phyloP scores from a whole-genome alignment of 2,797 vertebrate genomes.

The Sardinella longiceps region DNA sequence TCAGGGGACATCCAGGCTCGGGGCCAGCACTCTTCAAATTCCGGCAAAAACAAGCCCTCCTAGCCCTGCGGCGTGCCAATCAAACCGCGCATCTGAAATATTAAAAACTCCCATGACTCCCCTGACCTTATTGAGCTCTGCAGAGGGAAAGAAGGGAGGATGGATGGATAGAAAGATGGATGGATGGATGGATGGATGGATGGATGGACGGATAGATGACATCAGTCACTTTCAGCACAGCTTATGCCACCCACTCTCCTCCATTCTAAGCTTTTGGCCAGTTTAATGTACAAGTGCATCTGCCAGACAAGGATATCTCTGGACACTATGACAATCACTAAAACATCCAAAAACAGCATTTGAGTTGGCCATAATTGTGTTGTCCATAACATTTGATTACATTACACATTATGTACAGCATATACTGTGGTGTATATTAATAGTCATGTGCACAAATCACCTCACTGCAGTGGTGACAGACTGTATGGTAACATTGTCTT shows the following conservation, averaged over 20 bases:
- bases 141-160: neutral
- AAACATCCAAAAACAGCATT: neutral
- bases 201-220: neutral
- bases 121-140: conserved; percentile 6
- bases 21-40: conserved; percentile 65
- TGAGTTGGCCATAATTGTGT: neutral
- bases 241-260: neutral
- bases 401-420: too few relatives aligned
- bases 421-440: too few relatives aligned
- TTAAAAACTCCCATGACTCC: conserved; percentile 46
- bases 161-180: neutral
- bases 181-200: neutral
- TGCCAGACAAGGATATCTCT: neutral
- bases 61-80: conserved; percentile 55
- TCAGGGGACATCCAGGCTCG: conserved; percentile 63
- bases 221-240: conserved; percentile 8
- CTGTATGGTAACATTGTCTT: neutral
- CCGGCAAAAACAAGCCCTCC: conserved; percentile 57
- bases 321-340: neutral
- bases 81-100: conserved; percentile 60
- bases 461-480: neutral
- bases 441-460: neutral
- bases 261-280: neutral
- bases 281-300: neutral
- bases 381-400: too few relatives aligned